Evolutionary conservation across 1,140 invertebrate genomes (phyloP).

Genomic region (Drosophila fuyamai): DNA sequence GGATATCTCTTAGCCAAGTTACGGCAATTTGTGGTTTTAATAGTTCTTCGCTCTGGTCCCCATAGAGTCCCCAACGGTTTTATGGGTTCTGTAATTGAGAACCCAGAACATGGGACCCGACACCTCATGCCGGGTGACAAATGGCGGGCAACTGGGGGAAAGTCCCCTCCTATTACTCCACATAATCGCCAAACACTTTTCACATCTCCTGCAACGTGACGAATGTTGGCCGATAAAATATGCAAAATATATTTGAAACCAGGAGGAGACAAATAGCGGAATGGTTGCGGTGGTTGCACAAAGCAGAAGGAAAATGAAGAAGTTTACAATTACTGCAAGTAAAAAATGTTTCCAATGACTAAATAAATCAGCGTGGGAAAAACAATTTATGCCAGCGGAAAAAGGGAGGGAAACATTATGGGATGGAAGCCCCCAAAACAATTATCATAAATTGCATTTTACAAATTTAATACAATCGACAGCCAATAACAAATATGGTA

Average conservation of each 20-base stretch:
- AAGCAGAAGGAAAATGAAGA: conserved; percentile 2
- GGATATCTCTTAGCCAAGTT: conserved; percentile 76
- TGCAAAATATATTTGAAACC: conserved; percentile 36
- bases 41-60: conserved; percentile 22
- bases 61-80: conserved; percentile 29
- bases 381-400: conserved; percentile 18
- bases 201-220: conserved; percentile 54
- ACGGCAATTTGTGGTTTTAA: conserved; percentile 78
- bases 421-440: conserved; percentile 27
- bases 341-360: conserved; percentile 27
- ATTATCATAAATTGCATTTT: conserved; percentile 72
- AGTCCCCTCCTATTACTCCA: conserved; percentile 18
- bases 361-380: conserved; percentile 74
- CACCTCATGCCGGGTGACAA: conserved; percentile 49
- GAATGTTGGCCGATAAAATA: conserved; percentile 56
- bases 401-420: conserved; percentile 1
- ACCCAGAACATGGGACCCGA: conserved; percentile 39
- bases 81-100: conserved; percentile 64
- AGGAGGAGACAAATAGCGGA: conserved; percentile 26
- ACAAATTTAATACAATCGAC: conserved; percentile 66
- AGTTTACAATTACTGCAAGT: conserved; percentile 50
- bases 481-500: conserved; percentile 47
- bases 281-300: conserved; percentile 45
- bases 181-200: conserved; percentile 46
- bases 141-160: conserved; percentile 6